Conservation (phyloP, 64 coral and sea anemone species). For the Hydrozoanthus tunicans region DNA sequence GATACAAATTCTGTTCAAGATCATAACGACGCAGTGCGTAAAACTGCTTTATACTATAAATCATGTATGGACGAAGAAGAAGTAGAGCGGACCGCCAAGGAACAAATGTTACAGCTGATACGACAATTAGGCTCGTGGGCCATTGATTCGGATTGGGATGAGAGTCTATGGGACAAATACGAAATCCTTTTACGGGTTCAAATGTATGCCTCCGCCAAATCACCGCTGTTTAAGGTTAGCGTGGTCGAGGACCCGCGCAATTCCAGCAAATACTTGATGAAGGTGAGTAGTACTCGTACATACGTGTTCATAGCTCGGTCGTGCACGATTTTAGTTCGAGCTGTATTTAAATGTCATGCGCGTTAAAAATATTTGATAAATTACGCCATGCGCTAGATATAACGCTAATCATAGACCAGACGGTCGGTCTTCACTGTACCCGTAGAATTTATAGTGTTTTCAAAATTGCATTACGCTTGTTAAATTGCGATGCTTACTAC, state of each 20-base stretch:
- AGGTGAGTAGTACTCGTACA: slow-evolving; percentile 49
- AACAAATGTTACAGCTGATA: slow-evolving; percentile 68
- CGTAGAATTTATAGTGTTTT: neutral
- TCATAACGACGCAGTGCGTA: slow-evolving; percentile 47
- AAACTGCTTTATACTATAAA: slow-evolving; percentile 65
- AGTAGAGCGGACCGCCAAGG: slow-evolving; percentile 71
- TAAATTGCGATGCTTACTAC: neutral
- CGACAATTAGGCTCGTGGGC: slow-evolving; percentile 60
- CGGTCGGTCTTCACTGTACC: no score
- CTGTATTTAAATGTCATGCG: neutral
- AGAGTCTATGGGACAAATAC: slow-evolving; percentile 56
- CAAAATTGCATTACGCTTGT: neutral
- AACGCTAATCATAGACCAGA: neutral
- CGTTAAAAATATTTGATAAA: neutral
- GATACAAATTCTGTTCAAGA: slow-evolving; percentile 28
- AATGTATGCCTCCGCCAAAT: slow-evolving; percentile 34
- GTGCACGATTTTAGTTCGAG: neutral
- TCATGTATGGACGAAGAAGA: slow-evolving; percentile 87
- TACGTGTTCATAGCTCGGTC: no score
- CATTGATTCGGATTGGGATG: slow-evolving; percentile 60
- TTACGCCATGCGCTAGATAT: neutral
- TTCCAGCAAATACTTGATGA: slow-evolving; percentile 74
- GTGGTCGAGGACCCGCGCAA: slow-evolving; percentile 67
- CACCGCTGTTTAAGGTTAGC: slow-evolving; percentile 75
- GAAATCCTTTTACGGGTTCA: slow-evolving; percentile 59